These are phyloP conservation scores for Leptura quadrifasciata DNA, from an alignment of 2,888 invertebrate genomes.

Conservation along the genomic window DNA sequence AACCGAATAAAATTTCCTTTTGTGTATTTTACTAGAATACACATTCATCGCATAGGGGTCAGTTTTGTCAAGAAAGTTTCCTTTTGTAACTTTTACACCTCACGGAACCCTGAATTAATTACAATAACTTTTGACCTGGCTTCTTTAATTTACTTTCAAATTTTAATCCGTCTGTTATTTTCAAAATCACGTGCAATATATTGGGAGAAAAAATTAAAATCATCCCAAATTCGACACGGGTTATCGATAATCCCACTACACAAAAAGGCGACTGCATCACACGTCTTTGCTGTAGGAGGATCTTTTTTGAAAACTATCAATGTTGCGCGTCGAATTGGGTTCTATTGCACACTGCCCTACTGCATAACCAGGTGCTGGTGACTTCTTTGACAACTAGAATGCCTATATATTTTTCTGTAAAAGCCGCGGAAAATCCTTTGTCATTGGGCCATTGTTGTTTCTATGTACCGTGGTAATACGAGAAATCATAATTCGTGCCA, in stretches of 20 bases:
- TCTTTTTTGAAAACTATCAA: constrained; percentile 44
- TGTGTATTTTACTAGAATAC: background rate
- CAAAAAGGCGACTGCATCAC: constrained; percentile 44
- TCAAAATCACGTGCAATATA: constrained; percentile 55
- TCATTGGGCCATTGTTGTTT: constrained; percentile 46
- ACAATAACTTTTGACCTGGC: constrained; percentile 8
- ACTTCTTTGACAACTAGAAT: constrained; percentile 41
- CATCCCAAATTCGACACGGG: constrained; percentile 56
- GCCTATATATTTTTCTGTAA: constrained; percentile 40
- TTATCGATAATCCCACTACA: constrained; percentile 54
- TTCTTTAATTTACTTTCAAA: constrained; percentile 10
- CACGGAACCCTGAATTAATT: background rate
- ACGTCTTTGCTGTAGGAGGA: constrained; percentile 3
- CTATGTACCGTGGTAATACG: constrained; percentile 56
- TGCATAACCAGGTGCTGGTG: constrained; percentile 48
- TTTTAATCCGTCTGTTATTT: constrained; percentile 55
- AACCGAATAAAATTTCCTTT: background rate
- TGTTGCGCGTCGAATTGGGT: constrained; percentile 52
- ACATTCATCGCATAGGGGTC: background rate
- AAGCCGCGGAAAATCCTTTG: constrained; percentile 54
- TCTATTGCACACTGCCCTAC: constrained; percentile 32
- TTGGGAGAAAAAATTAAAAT: constrained; percentile 46
- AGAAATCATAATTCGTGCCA: constrained; percentile 59
- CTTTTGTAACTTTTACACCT: constrained; percentile 10
- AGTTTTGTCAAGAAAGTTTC: background rate